These are phyloP conservation scores for Podilymbus podiceps DNA, from an alignment of 2,113 vertebrate genomes.

Conservation along the genomic window DNA sequence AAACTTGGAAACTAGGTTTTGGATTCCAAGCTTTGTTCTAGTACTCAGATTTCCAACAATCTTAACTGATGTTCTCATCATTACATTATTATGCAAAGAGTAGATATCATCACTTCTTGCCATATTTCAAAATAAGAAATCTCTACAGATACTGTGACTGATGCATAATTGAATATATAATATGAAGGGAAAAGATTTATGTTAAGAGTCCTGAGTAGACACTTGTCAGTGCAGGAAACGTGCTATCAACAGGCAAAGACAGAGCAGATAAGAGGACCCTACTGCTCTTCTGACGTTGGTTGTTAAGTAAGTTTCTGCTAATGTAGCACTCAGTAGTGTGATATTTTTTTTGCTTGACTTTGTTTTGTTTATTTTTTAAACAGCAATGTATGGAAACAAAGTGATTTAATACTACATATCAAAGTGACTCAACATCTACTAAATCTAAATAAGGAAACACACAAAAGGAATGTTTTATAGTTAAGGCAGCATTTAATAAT, in stretches of 20 bases:
- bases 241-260: neutral
- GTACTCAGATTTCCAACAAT: neutral
- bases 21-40: neutral
- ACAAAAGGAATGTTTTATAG: neutral
- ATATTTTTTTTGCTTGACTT: neutral
- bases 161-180: neutral
- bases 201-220: neutral
- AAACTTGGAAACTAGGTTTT: neutral
- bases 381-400: neutral
- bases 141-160: neutral
- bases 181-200: neutral
- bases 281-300: neutral
- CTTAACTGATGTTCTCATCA: neutral
- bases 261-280: neutral
- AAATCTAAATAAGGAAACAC: neutral
- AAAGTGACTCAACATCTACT: neutral
- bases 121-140: neutral
- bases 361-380: neutral
- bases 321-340: neutral
- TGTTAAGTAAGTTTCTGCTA: neutral
- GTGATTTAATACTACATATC: neutral
- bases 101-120: neutral
- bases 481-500: neutral
- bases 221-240: neutral
- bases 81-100: neutral